phyloP scores from a whole-genome alignment of 2,888 invertebrate genomes.

The Xestobium rufovillosum region DNA sequence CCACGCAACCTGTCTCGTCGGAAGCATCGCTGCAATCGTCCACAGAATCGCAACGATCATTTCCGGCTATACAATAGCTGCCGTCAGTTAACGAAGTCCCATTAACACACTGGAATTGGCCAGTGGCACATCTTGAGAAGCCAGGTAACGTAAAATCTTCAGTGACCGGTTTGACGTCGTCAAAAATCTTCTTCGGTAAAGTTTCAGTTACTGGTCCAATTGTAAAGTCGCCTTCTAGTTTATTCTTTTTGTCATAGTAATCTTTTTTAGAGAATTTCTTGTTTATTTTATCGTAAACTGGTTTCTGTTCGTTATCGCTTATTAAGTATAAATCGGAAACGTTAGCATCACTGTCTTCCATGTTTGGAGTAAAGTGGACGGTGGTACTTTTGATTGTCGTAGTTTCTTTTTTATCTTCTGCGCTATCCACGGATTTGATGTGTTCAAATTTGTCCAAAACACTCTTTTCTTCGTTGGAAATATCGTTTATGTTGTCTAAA shows the following conservation, averaged over 20 bases:
- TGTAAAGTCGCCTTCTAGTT: conserved; percentile 38
- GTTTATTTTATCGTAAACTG: conserved; percentile 19
- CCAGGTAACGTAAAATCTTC: conserved; percentile 34
- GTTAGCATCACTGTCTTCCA: background rate
- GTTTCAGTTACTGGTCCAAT: no score
- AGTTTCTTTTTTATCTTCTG: conserved; percentile 12
- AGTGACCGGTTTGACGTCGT: conserved; percentile 35
- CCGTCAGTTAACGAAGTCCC: conserved; percentile 52
- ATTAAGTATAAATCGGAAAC: no score
- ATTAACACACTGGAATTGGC: conserved; percentile 53
- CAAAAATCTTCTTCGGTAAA: conserved; percentile 9
- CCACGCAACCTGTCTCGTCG: conserved; percentile 51
- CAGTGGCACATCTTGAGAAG: conserved; percentile 49
- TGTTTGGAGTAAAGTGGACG: conserved; percentile 2
- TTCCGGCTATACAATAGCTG: conserved; percentile 48
- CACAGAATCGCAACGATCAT: conserved; percentile 50
- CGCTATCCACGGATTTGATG: conserved; percentile 12
- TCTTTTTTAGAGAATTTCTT: conserved; percentile 23
- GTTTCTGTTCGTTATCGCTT: conserved; percentile 10
- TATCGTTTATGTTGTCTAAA: conserved; percentile 28
- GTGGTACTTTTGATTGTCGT: conserved; percentile 16
- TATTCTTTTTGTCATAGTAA: conserved; percentile 31
- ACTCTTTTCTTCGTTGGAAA: conserved; percentile 31
- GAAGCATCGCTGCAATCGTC: conserved; percentile 56
- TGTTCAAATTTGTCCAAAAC: conserved; percentile 30